Base-by-base conservation (phyloP, 1,140 invertebrate species). In the Eulimnadia texana region DNA sequence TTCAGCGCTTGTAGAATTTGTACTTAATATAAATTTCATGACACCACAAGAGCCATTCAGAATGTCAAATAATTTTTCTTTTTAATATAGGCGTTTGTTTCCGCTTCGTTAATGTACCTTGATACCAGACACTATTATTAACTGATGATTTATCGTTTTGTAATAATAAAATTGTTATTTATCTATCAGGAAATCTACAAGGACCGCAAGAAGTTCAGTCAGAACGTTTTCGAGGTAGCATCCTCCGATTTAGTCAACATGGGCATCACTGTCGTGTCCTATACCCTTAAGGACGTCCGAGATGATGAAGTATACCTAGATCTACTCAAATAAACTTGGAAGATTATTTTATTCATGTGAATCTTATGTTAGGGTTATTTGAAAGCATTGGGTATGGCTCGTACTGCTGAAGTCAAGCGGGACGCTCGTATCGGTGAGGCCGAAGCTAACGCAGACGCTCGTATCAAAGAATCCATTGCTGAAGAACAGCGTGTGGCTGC, bases 201-300 rank as follows among this genome's bases (percentile, higher is more conserved):
- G 74, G 94, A 98, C 72, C 81, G 95, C 53, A 97, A 98, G 77
- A 98, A 98, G 75, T 98, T 98, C 75, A 95, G 92, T 65, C 95
- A 95, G 73, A 90, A 95, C 77, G 91, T 95, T 2, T 94, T 93
- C 68, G 90, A 93, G 78, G 90, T 93, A 10, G 88, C 88, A 10
- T 94, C 91, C 20, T 93, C 90, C 63, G 93, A 97, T 77, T 77
- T 98, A 61, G 90, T 96, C 63, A 96, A 96, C 71, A 97, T 98
- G 93, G 93, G 94, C 13, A 96, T 98, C 68, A 95, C 92, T 59
- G 93, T 98, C 3, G 93, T 98, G 9, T 97, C 93, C 1, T 98
- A 98, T 73, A 98, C 94, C 1, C 79, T 98, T 16, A 98, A 97
- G 77, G 94, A 98, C 76, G 92, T 98, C 65, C 78, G 92, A 65